These are phyloP conservation scores for Chromis chromis DNA, from an alignment of 2,797 vertebrate genomes.

Conservation along the genomic window DNA sequence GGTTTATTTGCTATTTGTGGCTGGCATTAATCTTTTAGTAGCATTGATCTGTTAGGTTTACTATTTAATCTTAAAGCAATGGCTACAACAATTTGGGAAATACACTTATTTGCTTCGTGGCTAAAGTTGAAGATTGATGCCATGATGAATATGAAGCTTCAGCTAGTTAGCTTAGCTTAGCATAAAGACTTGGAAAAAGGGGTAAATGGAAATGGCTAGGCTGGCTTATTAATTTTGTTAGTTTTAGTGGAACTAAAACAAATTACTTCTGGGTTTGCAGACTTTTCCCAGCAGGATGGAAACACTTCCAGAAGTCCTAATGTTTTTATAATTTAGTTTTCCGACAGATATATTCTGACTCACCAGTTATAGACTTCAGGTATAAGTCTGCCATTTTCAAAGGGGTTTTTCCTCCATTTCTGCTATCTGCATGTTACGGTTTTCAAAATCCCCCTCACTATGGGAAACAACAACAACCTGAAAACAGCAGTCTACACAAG, in stretches of 20 bases:
- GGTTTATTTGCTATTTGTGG: not conserved
- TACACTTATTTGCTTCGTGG: too few species aligned
- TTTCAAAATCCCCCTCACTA: too few species aligned
- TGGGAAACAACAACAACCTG: too few species aligned
- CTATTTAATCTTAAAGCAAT: not conserved
- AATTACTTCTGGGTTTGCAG: too few species aligned
- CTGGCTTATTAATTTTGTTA: not conserved
- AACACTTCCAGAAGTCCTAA: not conserved
- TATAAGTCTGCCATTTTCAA: too few species aligned
- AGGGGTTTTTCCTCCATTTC: too few species aligned
- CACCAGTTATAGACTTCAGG: too few species aligned
- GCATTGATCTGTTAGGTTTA: constrained; percentile 5
- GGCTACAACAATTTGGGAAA: too few species aligned
- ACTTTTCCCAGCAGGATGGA: not conserved
- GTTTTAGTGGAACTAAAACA: too few species aligned
- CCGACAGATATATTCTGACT: not conserved
- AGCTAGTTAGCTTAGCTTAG: not conserved
- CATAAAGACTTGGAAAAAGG: not conserved
- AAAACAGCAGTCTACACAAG: too few species aligned
- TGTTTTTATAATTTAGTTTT: not conserved
- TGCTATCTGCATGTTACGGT: too few species aligned
- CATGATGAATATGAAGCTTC: not conserved
- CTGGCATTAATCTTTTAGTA: not conserved
- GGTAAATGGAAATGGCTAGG: not conserved
- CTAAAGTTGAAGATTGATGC: not conserved